These are phyloP conservation scores for Scylla paramamosain DNA, from an alignment of 1,140 invertebrate genomes.

Conservation along the genomic window DNA sequence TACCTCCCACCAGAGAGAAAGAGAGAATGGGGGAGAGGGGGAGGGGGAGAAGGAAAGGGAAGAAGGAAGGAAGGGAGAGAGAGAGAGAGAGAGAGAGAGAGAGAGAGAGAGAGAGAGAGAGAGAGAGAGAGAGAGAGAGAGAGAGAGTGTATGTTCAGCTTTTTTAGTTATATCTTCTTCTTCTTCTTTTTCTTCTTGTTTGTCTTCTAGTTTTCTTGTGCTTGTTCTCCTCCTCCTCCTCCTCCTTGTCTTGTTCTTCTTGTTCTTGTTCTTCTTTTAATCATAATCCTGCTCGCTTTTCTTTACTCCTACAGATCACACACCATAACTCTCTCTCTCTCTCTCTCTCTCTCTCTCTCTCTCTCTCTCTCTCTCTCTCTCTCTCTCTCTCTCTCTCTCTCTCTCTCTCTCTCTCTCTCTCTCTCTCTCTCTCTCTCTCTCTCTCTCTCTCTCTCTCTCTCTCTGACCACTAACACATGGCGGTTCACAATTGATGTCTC, in stretches of 20 bases:
- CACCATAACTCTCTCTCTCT: too few relatives aligned
- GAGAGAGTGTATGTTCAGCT: too few relatives aligned
- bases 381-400: not conserved
- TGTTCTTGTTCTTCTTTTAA: too few relatives aligned
- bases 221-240: too few relatives aligned
- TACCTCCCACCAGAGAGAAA: not conserved
- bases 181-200: too few relatives aligned
- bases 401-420: not conserved
- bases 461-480: not conserved
- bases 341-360: not conserved
- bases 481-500: not conserved
- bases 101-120: slow-evolving; percentile 10
- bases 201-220: too few relatives aligned
- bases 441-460: not conserved
- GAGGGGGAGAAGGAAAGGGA: too few relatives aligned
- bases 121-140: too few relatives aligned
- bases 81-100: not conserved
- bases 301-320: too few relatives aligned
- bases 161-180: too few relatives aligned
- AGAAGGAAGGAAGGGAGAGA: not conserved
- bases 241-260: too few relatives aligned
- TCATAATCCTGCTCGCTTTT: too few relatives aligned
- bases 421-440: slow-evolving; percentile 12
- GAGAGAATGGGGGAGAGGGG: not conserved
- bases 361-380: not conserved